Percentiles rank a stretch among this genome's conserved stretches.
Conservation (phyloP, 1,140 invertebrate genomes). For the Listronotus oregonensis region DNA sequence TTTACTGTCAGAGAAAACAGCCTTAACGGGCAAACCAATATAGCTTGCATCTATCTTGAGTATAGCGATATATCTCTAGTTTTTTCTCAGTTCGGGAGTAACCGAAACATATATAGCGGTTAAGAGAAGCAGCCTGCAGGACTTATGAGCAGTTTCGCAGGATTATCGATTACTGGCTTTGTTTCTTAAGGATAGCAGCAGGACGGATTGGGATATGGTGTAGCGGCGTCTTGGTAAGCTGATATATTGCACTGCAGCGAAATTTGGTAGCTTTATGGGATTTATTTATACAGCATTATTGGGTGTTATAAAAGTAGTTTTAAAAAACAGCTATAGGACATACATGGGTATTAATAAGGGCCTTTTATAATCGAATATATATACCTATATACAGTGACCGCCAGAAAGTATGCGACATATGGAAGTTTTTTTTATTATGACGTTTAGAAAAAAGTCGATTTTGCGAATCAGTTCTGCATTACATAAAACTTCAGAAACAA, state of each 20-base stretch:
- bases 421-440: too few relatives aligned
- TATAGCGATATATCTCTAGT: constrained; percentile 35
- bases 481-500: too few relatives aligned
- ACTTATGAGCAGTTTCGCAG: constrained; percentile 37
- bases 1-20: constrained; percentile 9
- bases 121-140: constrained; percentile 27
- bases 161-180: constrained; percentile 35
- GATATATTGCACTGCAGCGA: constrained; percentile 12
- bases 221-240: not conserved
- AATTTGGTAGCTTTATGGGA: not conserved
- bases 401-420: too few relatives aligned
- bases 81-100: constrained; percentile 35
- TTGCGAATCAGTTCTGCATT: too few relatives aligned
- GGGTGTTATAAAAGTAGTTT: too few relatives aligned
- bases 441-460: too few relatives aligned
- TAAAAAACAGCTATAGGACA: too few relatives aligned
- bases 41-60: constrained; percentile 11
- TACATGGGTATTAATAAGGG: too few relatives aligned
- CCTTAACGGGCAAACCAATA: constrained; percentile 12
- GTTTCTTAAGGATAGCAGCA: constrained; percentile 29
- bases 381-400: too few relatives aligned
- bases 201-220: constrained; percentile 8
- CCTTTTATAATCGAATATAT: too few relatives aligned
- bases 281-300: too few relatives aligned
- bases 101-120: constrained; percentile 46